These are phyloP conservation scores for Rhopalosiphum nymphaeae DNA, from an alignment of 2,888 invertebrate species.

Conservation along the genomic window DNA sequence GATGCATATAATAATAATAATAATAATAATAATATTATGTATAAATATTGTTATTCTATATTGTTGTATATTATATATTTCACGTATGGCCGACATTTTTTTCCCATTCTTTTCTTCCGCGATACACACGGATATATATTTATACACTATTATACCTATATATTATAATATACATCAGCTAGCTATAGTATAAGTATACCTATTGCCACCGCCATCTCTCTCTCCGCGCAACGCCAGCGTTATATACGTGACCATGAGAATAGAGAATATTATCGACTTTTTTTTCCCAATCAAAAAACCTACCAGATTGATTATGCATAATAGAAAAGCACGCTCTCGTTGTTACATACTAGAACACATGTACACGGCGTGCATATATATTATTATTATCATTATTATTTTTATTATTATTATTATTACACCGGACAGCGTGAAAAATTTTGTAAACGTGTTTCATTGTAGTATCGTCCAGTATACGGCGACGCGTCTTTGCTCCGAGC, in stretches of 20 bases:
- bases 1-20: too few species aligned
- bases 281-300: conserved; percentile 51
- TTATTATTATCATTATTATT: neutral
- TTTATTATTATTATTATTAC: conserved; percentile 52
- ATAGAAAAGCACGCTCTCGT: conserved; percentile 63
- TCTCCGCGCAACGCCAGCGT: neutral
- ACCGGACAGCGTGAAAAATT: conserved; percentile 63
- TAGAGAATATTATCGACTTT: conserved; percentile 47
- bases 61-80: neutral
- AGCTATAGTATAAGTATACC: neutral
- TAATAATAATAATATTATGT: neutral
- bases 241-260: conserved; percentile 56
- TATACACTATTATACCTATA: neutral
- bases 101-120: neutral
- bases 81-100: conserved; percentile 13
- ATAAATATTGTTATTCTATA: conserved; percentile 4
- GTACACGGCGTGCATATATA: neutral
- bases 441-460: conserved; percentile 64
- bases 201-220: neutral
- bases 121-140: neutral
- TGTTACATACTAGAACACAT: conserved; percentile 36
- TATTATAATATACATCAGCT: neutral
- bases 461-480: conserved; percentile 17
- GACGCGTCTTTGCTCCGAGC: neutral
- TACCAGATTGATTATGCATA: conserved; percentile 63